Base-by-base conservation (phyloP, 2,888 invertebrate genomes). In the Lepas anatifera region DNA sequence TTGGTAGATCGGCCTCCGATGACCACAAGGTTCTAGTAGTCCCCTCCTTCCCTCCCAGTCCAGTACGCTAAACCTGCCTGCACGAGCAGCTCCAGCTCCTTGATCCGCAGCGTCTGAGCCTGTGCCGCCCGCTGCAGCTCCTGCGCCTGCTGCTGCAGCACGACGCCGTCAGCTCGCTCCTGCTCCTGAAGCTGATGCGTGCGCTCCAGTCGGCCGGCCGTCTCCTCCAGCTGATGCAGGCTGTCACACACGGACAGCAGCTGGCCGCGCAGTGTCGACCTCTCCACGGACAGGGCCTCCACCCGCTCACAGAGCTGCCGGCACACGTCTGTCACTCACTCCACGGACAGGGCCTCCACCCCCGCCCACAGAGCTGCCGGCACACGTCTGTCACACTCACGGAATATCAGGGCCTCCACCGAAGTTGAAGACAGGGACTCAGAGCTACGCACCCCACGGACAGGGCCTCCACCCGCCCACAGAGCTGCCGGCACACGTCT, bases 21-120 rank as follows among this genome's bases (percentile, higher is more conserved):
- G 41, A 16, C 4, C 10, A 41, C 10, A 41, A 41, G n/a, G n/a
- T n/a, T n/a, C 41, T 41, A 16, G 11, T 16, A 41, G 1, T 16
- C 41, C 2, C 16, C 11, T 10, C 1, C 41, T 13, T 41, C 16
- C 16, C 10, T 10, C 41, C 41, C 2, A 41, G 16, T 41, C 41
- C 1, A 16, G 10, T 4, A 41, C 10, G 25, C 48, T 8, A 22
- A 6, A 48, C 32, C 10, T 8, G 32, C 58, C 66, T 66, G 66
- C 39, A 66, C 25, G 10, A 66, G 27, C 27, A 66, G 66, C 41
- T 66, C 66, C 66, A 66, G 27, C 27, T 66, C 66, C 25, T 66
- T 66, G 39, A 66, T 41, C 3, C 66, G 39, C 11, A 39, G 13
- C 13, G 37, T 25, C 41, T 66, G 66, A 11, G 8, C 13, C 35